Conservation (phyloP, 1,140 invertebrate species). For the Acromyrmex echinatior region DNA sequence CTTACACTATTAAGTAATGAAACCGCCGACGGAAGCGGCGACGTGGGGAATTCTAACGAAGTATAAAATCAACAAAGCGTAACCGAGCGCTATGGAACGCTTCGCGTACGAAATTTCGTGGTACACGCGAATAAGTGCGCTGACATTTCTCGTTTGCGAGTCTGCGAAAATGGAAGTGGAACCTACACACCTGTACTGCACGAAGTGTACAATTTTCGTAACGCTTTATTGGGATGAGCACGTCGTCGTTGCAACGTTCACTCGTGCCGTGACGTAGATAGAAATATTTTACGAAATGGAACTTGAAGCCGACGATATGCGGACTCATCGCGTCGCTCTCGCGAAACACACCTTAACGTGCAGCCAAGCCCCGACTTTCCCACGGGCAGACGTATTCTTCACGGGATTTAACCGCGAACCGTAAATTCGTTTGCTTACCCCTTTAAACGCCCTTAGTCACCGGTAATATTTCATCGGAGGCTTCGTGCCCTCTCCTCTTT, state of each 20-base stretch:
- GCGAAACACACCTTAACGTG: constrained; percentile 25
- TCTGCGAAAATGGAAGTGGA: constrained; percentile 42
- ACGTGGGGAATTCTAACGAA: constrained; percentile 31
- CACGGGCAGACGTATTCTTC: constrained; percentile 53
- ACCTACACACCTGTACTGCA: neutral
- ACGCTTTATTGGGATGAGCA: constrained; percentile 61
- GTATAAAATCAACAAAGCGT: constrained; percentile 58
- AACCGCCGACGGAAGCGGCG: constrained; percentile 20
- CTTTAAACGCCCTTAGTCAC: constrained; percentile 58
- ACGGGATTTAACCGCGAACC: constrained; percentile 57
- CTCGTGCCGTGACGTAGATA: constrained; percentile 22
- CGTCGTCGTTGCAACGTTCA: constrained; percentile 45
- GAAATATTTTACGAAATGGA: constrained; percentile 61
- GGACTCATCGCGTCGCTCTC: constrained; percentile 10
- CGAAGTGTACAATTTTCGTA: constrained; percentile 48
- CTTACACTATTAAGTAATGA: constrained; percentile 6
- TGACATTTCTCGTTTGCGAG: constrained; percentile 57
- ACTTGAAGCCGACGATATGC: constrained; percentile 39
- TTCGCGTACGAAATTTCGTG: constrained; percentile 39
- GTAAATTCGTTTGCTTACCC: constrained; percentile 56
- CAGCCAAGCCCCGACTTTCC: constrained; percentile 44
- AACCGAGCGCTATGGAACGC: constrained; percentile 28
- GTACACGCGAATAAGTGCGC: constrained; percentile 47
- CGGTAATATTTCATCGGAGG: constrained; percentile 47
- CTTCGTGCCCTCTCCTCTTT: neutral